Percentiles rank a stretch among this genome's conserved stretches.
phyloP scores from a whole-genome alignment of 2,888 invertebrate species.

The Rotaria magnacalcarata region DNA sequence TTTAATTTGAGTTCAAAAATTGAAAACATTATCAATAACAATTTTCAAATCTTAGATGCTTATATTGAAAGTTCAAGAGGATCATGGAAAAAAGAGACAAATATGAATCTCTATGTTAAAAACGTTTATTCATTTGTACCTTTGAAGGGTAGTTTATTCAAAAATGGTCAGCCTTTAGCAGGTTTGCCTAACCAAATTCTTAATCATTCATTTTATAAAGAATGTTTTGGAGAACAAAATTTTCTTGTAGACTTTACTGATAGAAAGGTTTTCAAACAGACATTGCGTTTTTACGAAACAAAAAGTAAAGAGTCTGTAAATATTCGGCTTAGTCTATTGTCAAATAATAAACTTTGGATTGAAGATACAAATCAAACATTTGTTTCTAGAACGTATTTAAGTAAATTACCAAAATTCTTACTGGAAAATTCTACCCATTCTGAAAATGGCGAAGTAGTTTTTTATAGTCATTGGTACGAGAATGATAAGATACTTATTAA shows the following conservation, averaged over 20 bases:
- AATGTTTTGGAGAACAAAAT: not conserved
- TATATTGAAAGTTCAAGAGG: not conserved
- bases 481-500: not conserved
- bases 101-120: not conserved
- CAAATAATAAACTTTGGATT: not conserved
- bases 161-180: not conserved
- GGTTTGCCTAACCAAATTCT: not conserved
- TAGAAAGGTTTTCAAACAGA: not conserved
- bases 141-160: not conserved
- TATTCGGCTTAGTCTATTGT: not conserved
- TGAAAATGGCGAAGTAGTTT: not conserved
- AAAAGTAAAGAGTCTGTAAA: not conserved
- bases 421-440: not conserved
- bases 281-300: not conserved
- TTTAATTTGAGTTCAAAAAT: not conserved
- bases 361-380: not conserved
- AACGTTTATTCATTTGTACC: not conserved
- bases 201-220: not conserved
- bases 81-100: conserved; percentile 11
- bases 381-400: not conserved
- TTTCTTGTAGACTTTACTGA: not conserved
- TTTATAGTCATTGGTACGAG: not conserved
- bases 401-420: not conserved
- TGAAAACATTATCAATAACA: not conserved
- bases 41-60: not conserved